Percentiles rank a stretch among this genome's conserved stretches.
Evolutionary conservation across 1,140 invertebrate genomes (phyloP).

Genomic region (Trichonephila inaurata): DNA sequence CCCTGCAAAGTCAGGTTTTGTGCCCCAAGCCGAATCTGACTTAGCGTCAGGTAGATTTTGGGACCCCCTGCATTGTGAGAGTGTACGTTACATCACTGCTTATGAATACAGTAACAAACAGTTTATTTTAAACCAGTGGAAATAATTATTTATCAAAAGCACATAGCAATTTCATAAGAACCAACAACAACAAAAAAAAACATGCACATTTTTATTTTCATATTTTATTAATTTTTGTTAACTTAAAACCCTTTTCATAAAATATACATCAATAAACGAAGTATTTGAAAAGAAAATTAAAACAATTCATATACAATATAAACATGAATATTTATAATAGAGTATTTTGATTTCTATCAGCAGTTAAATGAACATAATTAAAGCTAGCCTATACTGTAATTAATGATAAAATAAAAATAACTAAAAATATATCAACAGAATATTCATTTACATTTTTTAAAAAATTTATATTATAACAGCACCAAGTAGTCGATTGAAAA

Average conservation of each 20-base stretch:
- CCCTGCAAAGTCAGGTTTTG: too few species aligned
- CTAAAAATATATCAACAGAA: conserved; percentile 34
- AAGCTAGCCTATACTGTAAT: neutral
- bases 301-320: neutral
- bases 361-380: neutral
- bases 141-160: neutral
- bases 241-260: conserved; percentile 12
- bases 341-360: conserved; percentile 4
- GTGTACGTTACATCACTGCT: neutral
- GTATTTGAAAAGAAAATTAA: neutral
- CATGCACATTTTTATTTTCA: neutral
- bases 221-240: conserved; percentile 28
- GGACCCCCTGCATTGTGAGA: too few species aligned
- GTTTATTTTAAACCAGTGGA: neutral
- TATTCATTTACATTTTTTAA: neutral
- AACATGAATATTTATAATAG: conserved; percentile 10
- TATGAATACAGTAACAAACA: neutral
- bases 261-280: neutral
- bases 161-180: too few species aligned
- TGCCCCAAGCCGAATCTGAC: too few species aligned
- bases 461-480: conserved; percentile 30
- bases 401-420: conserved; percentile 10
- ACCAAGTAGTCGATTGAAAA: conserved; percentile 4
- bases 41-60: too few species aligned
- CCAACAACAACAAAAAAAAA: neutral